Conservation (phyloP, 2,888 invertebrate species). For the Amiota minor region DNA sequence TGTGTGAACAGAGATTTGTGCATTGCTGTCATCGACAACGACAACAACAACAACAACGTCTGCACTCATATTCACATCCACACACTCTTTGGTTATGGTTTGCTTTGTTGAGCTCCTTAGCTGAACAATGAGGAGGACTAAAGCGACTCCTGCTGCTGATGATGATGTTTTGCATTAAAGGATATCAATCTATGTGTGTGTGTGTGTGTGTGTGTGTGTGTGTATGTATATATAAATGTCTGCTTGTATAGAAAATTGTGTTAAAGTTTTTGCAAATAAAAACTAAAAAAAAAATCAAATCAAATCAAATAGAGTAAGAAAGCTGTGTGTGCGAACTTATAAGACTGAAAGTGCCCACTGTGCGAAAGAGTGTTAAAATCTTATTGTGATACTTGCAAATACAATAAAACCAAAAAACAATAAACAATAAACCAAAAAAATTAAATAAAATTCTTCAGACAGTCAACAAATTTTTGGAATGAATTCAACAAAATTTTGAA, state of each 20-base stretch:
- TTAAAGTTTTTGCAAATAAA: neutral
- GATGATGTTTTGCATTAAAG: neutral
- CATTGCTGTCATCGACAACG: slow-evolving; percentile 20
- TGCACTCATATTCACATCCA: too few species aligned
- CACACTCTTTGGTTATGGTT: too few species aligned
- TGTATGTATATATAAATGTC: too few species aligned
- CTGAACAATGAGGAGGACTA: too few species aligned
- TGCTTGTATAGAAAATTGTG: neutral
- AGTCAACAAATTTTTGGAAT: too few species aligned
- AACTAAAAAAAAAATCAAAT: slow-evolving; percentile 12
- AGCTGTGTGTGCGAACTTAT: too few species aligned
- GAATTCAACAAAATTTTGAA: too few species aligned
- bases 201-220: neutral
- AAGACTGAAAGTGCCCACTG: slow-evolving; percentile 23
- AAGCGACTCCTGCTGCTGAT: neutral
- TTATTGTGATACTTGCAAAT: neutral
- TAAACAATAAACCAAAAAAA: neutral
- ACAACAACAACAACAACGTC: too few species aligned
- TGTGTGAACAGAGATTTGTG: slow-evolving; percentile 20
- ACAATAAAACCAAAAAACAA: neutral
- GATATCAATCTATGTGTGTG: neutral
- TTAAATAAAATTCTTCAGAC: neutral
- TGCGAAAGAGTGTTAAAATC: neutral
- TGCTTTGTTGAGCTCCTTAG: too few species aligned
- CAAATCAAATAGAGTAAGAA: neutral